Base-by-base conservation (phyloP, 2,113 vertebrate genomes). In the Rissa tridactyla region DNA sequence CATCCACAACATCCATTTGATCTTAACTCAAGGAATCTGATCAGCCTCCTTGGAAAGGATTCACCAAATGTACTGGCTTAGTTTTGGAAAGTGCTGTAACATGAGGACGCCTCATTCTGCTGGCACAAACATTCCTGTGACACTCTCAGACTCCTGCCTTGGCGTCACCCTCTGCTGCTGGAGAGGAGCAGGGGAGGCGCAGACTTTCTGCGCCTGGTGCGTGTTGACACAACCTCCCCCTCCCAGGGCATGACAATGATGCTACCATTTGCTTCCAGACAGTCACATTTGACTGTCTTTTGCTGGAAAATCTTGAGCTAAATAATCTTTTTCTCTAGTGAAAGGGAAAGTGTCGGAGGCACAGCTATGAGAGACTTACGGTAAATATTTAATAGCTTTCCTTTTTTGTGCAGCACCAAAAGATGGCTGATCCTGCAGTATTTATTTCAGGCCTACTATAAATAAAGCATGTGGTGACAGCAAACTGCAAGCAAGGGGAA, bases 71-170 rank as follows among this genome's bases (percentile, higher is more conserved):
- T 92, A 76, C 78, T 86, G 77, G 83, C 83, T 96, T 92, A 60
- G 81, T 82, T 96, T 91, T 94, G 91, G 96, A 97, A 97, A 96
- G 88, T 79, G 70, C 88, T 92, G 96, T 96, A 97, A 97, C 57
- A 75, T 82, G 92, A 97, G 94, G 12, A 27, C 0, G 2, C 38
- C 69, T 96, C 83, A n/a, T 97, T 96, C 80, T 97, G 91, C 96
- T 96, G 88, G 83, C 86, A 88, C 65, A 86, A 82, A 86, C 92
- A 96, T 96, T 97, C 96, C 91, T 78, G 55, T 73, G 86, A 86
- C 65, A 72, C 82, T 77, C 75, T 13, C 44, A 92, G 88, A 82
- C 47, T 80, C 62, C 26, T 66, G 4, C 69, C 72, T 93, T 61
- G 82, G 92, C 1, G 2, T 96, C 92, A 64, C 80, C 62, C 36